These are phyloP conservation scores for Chondrosia reniformis DNA, from an alignment of 37 sponge, comb jelly and placozoan species.

Conservation along the genomic window DNA sequence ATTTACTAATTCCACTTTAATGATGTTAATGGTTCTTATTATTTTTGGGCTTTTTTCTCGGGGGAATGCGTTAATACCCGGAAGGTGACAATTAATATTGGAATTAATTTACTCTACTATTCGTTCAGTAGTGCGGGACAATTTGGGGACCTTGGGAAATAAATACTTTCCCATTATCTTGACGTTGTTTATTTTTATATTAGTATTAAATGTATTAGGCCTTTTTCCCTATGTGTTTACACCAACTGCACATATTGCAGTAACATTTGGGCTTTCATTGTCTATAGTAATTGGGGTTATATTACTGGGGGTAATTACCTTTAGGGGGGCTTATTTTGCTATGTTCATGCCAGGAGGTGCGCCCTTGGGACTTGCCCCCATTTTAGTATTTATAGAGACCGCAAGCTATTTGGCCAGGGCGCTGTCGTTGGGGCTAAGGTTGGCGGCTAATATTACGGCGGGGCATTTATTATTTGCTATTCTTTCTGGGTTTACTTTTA, in stretches of 20 bases:
- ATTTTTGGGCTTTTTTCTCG: slow-evolving; percentile 47
- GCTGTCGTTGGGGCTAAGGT: slow-evolving; percentile 70
- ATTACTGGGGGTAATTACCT: slow-evolving; percentile 44
- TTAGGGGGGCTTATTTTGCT: slow-evolving; percentile 57
- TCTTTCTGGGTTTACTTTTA: slow-evolving; percentile 73
- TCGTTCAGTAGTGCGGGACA: slow-evolving; percentile 54
- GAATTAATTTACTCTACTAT: slow-evolving; percentile 59
- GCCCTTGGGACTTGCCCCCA: slow-evolving; percentile 53
- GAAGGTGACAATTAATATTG: slow-evolving; percentile 50
- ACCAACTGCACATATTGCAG: slow-evolving; percentile 64
- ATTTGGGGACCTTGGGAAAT: slow-evolving; percentile 56
- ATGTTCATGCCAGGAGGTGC: slow-evolving; percentile 70
- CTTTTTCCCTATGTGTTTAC: slow-evolving; percentile 77
- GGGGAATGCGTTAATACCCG: slow-evolving; percentile 42
- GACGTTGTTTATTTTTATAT: slow-evolving; percentile 63
- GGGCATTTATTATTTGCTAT: slow-evolving; percentile 86
- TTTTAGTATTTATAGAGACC: slow-evolving; percentile 64
- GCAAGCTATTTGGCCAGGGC: slow-evolving; percentile 60
- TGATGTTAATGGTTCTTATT: slow-evolving; percentile 48
- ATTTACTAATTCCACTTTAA: slow-evolving; percentile 73
- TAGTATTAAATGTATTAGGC: slow-evolving; percentile 65
- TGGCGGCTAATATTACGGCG: slow-evolving; percentile 76
- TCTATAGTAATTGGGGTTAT: slow-evolving; percentile 66
- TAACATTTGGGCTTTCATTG: slow-evolving; percentile 73
- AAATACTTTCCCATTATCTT: slow-evolving; percentile 66